Evolutionary conservation across 2,797 vertebrate species (phyloP), one percentile per base, ranked within the genome.

Genomic region (Anguilla marmorata): DNA sequence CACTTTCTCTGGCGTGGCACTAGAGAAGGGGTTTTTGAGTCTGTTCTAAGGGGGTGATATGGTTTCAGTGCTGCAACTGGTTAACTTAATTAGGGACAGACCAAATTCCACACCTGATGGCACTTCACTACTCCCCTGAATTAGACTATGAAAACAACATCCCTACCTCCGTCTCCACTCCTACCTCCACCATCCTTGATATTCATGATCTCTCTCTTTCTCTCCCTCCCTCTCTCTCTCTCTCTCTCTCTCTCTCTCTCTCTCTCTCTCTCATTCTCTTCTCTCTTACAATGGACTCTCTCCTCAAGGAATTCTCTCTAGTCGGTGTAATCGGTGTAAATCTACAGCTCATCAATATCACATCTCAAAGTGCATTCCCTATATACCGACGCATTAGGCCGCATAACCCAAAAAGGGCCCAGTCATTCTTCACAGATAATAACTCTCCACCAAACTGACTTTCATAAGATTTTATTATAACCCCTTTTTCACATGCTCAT

Each of bases 341-440:
- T 74, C 69, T 74, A 37, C 69, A 33, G 30, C 30, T 74, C 69
- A 74, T 74, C 69, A 74, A 74, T 74, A 33, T 74, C 30, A 74
- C 69, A 74, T 74, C 69, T 30, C 69, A 37, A 33, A 79, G 16
- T 79, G 21, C 30, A 21, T 21, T 79, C 74, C 37, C 16, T 45
- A 45, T 41, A 79, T 30, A 79, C 33, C 7, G 24, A 16, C 6
- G 37, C 16, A 45, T 45, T 45, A 41, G 74, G 74, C 37, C 6
- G 37, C 37, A 33, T 45, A 41, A 79, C 37, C 33, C 37, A 45
- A 45, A 79, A 41, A 79, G 14, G 6, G 74, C 37, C 33, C 12
- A 45, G 74, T 45, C 74, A 79, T 79, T 79, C 74, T 45, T 45
- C 37, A 45, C 74, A 79, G 33, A 45, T 79, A 33, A 79, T 45